Percentiles rank a stretch among this genome's conserved stretches.
These are phyloP conservation scores for Corythoichthys haematopterus DNA, from an alignment of 2,113 vertebrate species.

Conservation along the genomic window DNA sequence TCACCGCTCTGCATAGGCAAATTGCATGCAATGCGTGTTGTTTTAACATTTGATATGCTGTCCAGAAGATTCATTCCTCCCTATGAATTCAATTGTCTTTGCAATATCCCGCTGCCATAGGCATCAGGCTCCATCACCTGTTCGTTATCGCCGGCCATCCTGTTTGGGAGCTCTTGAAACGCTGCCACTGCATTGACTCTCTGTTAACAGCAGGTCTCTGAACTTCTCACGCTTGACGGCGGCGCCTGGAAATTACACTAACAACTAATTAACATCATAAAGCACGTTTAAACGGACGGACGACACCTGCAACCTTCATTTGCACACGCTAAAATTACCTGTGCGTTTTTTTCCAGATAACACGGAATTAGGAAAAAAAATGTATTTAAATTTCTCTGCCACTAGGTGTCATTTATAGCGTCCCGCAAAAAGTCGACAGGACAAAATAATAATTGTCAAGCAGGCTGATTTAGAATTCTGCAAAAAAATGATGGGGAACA, in stretches of 20 bases:
- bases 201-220: conserved; percentile 71
- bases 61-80: conserved; percentile 74
- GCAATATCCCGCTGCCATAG: conserved; percentile 70
- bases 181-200: conserved; percentile 66
- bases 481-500: no score
- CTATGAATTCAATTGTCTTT: conserved; percentile 73
- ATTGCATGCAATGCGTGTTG: conserved; percentile 65
- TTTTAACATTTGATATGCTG: conserved; percentile 71
- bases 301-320: conserved; percentile 77
- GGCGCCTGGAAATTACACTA: conserved; percentile 69
- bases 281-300: conserved; percentile 63
- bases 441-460: conserved; percentile 60
- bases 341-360: conserved; percentile 73
- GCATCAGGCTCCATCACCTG: conserved; percentile 72
- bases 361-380: conserved; percentile 18
- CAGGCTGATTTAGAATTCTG: no score
- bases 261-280: conserved; percentile 81
- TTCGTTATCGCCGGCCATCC: conserved; percentile 72
- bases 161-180: conserved; percentile 69
- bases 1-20: conserved; percentile 64
- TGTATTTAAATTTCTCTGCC: neutral
- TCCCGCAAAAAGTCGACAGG: conserved; percentile 44
- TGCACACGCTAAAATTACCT: conserved; percentile 73
- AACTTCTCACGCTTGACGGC: conserved; percentile 72
- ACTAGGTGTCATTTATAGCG: conserved; percentile 9